Evolutionary conservation across 2,888 invertebrate genomes (phyloP), one percentile per base, ranked within the genome.

Genomic region (Deilephila elpenor): DNA sequence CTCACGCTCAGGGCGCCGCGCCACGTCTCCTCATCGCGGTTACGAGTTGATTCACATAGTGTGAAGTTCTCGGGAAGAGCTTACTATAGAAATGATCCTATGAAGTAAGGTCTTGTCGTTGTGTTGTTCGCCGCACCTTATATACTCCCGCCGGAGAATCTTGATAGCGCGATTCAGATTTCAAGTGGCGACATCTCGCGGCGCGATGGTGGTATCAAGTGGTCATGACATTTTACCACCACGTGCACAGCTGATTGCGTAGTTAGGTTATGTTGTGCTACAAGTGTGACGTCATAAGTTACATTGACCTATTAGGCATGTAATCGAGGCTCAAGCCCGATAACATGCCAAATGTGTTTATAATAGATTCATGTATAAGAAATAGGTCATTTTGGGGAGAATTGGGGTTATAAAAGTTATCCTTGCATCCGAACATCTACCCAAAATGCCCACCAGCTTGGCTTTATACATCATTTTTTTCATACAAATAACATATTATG

Each of bases 61-160:
- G 79, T 80, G 80, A 76, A 72, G 71, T 74, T 79, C 80, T 80
- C 78, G 81, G 77, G 79, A 80, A 82, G 80, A 81, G 77, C 82
- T 81, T 82, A 82, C 82, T 82, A 80, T 81, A 81, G 80, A 82
- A 82, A 82, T 82, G 82, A 82, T 82, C 80, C 81, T 81, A 80
- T 82, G 80, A 81, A 81, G 80, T 81, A 81, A 81, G 77, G 82
- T 81, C 83, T 82, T 82, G 20, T 0, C 72, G 14, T 0, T 11
- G 11, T 2, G 17, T 8, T n/a, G 5, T 17, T 53, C 25, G 60
- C 44, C 37, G 34, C 60, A 19, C 51, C 14, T 25, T 60, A 59
- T 14, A 67, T 51, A 71, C 59, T 17, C 29, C 32, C n/a, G 56
- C n/a, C 29, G 61, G 71, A 73, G 70, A 71, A 75, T 71, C 75